Base-by-base conservation (phyloP, 2,797 vertebrate genomes). In the Chaunax sp. region DNA sequence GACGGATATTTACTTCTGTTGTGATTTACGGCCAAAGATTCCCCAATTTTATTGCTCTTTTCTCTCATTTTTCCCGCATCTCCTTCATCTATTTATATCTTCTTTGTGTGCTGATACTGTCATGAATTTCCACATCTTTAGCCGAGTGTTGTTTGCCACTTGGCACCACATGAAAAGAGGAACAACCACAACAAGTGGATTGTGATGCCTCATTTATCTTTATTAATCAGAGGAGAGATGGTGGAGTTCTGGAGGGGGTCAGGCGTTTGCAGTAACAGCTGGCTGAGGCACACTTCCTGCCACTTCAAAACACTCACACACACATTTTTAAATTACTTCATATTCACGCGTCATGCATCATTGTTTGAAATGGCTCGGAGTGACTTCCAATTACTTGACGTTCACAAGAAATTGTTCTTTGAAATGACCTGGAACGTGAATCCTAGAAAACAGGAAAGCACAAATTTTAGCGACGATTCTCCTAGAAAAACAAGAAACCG, bases 141-240 rank as follows among this genome's bases (percentile, higher is more conserved):
- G 44, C 18, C 13, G 55, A 22, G 47, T 53, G 40, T 53, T 73
- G 62, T 72, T 80, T 81, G 68, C 66, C 66, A 60, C 62, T 71
- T 77, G 62, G 72, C 44, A 46, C 75, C 52, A 40, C 65, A 81
- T 71, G 60, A 77, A 77, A 55, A 41, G 69, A 83, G 50, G 51
- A 72, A 58, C 53, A 78, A 58, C 54, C 72, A 51, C 26, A 35
- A 35, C 33, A 35, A 33, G 47, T 9, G n/a, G 55, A 41, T 56
- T 53, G 60, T 56, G 45, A 85, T 57, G 84, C 77, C 82, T 87
- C 68, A 82, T 92, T 90, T 81, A 74, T 88, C 83, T 85, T 87
- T 78, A 86, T 90, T 91, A 92, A 89, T 90, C 79, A 84, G 78
- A 73, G 69, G 66, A 72, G 77, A 80, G 72, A 67, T 58, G 76